Evolutionary conservation across 2,888 invertebrate genomes (phyloP), one percentile per base, ranked within the genome.

Genomic region (Cheiracanthium punctorium): DNA sequence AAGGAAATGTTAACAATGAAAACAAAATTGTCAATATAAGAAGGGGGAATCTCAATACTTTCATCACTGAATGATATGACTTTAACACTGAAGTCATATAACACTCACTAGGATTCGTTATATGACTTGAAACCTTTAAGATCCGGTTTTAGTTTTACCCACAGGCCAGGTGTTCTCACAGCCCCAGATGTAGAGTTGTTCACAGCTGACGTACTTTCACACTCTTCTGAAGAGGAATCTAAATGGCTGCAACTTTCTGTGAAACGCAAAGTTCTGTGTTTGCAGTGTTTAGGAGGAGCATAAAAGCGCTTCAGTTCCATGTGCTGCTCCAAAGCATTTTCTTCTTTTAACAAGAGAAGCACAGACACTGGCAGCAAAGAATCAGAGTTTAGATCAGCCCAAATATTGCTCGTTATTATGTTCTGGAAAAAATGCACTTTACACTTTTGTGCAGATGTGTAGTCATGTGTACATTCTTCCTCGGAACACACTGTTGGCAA

Each of bases 121-220:
- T 24, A 58, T 24, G 58, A 58, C 74, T 85, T 85, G 30, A 85
- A 74, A 28, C 84, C 84, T 79, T 64, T 79, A 4, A 85, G 33
- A 69, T 79, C 79, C n/a, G 79, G 33, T 43, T 80, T 79, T n/a
- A 85, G 41, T 72, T 79, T 85, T 17, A 85, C 84, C 84, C 84
- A 85, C 24, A 85, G 32, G 24, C 69, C 79, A 24, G 69, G 28
- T 20, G 52, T 32, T 12, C 58, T 24, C 37, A 8, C 10, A 64
- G n/a, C 28, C n/a, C 43, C 43, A 14, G 29, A 5, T 20, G 20
- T 1, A 29, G 8, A 1, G 58, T 17, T 30, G 12, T 37, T 37
- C 5, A 24, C 32, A 58, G 14, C 10, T n/a, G n/a, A 24, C 2
- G 29, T 29, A 24, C n/a, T 17, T 17, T 64, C 29, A 37, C 7